These are phyloP conservation scores for Pyralis farinalis DNA, from an alignment of 2,888 invertebrate species.

Conservation along the genomic window DNA sequence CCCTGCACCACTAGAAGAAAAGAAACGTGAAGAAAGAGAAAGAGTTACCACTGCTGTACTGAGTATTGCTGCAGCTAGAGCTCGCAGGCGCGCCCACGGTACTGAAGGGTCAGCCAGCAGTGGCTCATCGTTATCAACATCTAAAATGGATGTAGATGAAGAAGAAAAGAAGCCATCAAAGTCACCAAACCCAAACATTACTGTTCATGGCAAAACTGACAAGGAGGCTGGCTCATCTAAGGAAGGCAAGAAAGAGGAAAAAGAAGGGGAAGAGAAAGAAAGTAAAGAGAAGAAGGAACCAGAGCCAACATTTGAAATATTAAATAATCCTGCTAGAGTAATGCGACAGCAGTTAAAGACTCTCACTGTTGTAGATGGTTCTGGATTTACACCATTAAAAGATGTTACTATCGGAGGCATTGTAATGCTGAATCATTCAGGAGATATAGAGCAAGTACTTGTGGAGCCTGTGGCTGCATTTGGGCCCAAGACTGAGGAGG, in stretches of 20 bases:
- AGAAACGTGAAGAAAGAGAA: slow-evolving; percentile 98
- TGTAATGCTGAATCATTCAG: slow-evolving; percentile 94
- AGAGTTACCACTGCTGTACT: slow-evolving; percentile 98
- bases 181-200: slow-evolving; percentile 71
- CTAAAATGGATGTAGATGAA: slow-evolving; percentile 94
- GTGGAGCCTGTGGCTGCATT: slow-evolving; percentile 96
- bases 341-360: slow-evolving; percentile 94
- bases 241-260: slow-evolving; percentile 73
- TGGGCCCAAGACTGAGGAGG: slow-evolving; percentile 95
- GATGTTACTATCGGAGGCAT: slow-evolving; percentile 97
- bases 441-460: slow-evolving; percentile 90
- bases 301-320: slow-evolving; percentile 94
- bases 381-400: slow-evolving; percentile 92
- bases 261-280: slow-evolving; percentile 68
- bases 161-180: slow-evolving; percentile 78
- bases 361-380: slow-evolving; percentile 89
- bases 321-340: slow-evolving; percentile 96
- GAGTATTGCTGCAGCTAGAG: slow-evolving; percentile 95
- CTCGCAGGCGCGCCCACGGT: slow-evolving; percentile 90
- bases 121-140: slow-evolving; percentile 80
- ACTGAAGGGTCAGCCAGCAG: slow-evolving; percentile 83
- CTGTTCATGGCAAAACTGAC: slow-evolving; percentile 74
- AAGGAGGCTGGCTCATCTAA: slow-evolving; percentile 65
- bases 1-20: slow-evolving; percentile 97
- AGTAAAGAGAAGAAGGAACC: slow-evolving; percentile 88